These are phyloP conservation scores for Lepilemur septentrionalis DNA, from an alignment of 2,797 vertebrate species.

Conservation along the genomic window DNA sequence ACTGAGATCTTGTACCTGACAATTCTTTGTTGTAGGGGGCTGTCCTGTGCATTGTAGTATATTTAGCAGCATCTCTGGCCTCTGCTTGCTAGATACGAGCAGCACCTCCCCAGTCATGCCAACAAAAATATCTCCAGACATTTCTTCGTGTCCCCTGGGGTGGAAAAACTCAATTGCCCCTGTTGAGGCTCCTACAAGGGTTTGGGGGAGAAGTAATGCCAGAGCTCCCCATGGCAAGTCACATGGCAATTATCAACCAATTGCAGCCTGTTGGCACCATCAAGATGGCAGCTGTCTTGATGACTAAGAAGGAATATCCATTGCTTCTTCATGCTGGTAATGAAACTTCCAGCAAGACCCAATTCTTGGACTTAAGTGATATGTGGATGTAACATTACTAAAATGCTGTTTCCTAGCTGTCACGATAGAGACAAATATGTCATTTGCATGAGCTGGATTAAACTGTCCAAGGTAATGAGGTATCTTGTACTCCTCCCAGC, in stretches of 20 bases:
- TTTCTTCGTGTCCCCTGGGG: not conserved
- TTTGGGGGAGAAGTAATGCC: not conserved
- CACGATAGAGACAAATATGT: not conserved
- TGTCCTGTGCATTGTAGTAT: not conserved
- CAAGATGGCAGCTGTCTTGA: not conserved
- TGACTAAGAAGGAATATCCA: not conserved
- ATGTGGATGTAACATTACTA: not conserved
- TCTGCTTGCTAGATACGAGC: not conserved
- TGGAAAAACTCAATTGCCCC: not conserved
- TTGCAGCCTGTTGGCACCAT: not conserved
- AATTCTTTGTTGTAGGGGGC: not conserved
- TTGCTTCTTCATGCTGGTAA: not conserved
- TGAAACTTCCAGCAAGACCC: not conserved
- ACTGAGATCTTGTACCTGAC: not conserved
- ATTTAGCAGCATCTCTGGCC: not conserved
- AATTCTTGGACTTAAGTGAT: not conserved
- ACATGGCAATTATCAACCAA: not conserved
- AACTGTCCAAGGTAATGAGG: not conserved
- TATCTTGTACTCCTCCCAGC: not conserved
- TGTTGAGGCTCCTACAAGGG: not conserved
- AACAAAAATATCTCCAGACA: slow-evolving; percentile 9
- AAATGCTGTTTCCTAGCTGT: not conserved
- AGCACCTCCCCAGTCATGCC: not conserved
- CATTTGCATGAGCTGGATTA: not conserved
- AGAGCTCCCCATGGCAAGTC: not conserved